Conservation (phyloP, 2,113 vertebrate genomes). For the Alces alces region DNA sequence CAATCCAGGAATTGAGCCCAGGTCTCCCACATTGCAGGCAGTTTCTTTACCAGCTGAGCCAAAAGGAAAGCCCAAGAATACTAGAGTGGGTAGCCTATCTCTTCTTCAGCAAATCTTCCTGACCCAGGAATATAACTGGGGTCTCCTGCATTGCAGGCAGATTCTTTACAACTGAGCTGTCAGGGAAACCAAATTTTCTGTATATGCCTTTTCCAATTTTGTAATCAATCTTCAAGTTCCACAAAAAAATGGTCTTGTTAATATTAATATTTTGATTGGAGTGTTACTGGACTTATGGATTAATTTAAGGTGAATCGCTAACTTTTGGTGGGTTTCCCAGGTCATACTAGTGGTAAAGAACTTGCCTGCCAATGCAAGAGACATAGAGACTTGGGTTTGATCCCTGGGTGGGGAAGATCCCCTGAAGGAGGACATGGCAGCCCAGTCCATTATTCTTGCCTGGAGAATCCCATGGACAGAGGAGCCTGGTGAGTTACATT, state of each 20-base stretch:
- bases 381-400: neutral
- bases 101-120: neutral
- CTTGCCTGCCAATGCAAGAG: neutral
- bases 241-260: neutral
- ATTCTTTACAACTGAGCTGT: neutral
- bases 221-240: neutral
- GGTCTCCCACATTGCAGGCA: neutral
- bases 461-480: neutral
- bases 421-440: neutral
- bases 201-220: neutral
- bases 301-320: neutral
- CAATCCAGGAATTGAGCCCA: neutral
- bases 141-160: neutral
- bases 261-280: slow-evolving; percentile 1
- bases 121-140: neutral
- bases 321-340: neutral
- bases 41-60: neutral
- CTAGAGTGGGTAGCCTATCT: neutral
- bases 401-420: neutral
- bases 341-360: neutral
- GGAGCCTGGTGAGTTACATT: neutral
- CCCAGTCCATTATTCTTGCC: neutral
- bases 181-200: neutral
- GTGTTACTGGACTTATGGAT: neutral
- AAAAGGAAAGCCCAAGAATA: neutral